phyloP scores from a whole-genome alignment of 2,113 vertebrate species.

The Acrocephalus kingi region DNA sequence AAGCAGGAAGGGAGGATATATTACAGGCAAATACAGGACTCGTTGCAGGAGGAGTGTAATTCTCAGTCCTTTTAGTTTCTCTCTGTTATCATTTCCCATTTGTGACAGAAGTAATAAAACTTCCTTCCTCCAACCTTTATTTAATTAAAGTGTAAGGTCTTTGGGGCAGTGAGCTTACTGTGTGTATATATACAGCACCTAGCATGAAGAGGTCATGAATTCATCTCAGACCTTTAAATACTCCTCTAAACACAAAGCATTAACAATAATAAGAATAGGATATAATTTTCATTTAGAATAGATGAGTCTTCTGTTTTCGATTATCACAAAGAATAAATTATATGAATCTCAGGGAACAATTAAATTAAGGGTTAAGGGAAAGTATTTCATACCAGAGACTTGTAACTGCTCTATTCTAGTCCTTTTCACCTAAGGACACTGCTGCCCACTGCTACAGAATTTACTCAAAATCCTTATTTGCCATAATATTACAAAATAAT shows the following conservation, averaged over 20 bases:
- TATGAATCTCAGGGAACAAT: not conserved
- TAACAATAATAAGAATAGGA: conserved; percentile 18
- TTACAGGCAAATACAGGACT: conserved; percentile 51
- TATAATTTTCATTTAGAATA: conserved; percentile 38
- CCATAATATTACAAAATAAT: not conserved
- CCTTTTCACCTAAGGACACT: not conserved
- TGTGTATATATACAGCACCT: not conserved
- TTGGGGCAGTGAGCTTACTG: conserved; percentile 33
- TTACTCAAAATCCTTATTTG: not conserved
- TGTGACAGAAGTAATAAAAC: conserved; percentile 59
- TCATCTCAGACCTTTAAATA: conserved; percentile 25
- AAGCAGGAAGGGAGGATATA: conserved; percentile 62
- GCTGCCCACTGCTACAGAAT: not conserved
- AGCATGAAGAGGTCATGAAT: not conserved
- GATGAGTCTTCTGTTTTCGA: not conserved
- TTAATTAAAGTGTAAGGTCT: conserved; percentile 57
- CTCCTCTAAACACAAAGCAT: conserved; percentile 15
- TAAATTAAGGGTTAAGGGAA: conserved; percentile 3
- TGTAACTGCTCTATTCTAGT: not conserved
- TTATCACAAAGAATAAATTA: conserved; percentile 13
- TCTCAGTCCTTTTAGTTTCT: conserved; percentile 55
- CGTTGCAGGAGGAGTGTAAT: conserved; percentile 29
- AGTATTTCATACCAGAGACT: not conserved
- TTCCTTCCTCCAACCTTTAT: conserved; percentile 61
- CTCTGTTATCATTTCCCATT: conserved; percentile 60